Conservation (phyloP, 2,113 vertebrate genomes). For the Sprattus sprattus region DNA sequence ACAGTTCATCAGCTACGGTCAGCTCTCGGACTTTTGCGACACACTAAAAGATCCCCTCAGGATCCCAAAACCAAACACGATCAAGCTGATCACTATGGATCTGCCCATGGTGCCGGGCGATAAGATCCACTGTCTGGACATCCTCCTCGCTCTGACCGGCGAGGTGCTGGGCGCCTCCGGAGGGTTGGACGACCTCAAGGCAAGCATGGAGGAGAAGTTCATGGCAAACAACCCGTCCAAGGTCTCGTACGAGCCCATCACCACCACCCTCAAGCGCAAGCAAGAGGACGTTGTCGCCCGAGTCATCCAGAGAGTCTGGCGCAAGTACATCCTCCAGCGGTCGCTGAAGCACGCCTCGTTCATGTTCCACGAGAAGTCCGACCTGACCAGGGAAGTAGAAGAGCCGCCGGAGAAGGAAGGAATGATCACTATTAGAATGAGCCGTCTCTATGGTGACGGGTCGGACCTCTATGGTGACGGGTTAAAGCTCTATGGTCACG, state of each 20-base stretch:
- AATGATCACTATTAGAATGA: slow-evolving; percentile 71
- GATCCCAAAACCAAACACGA: slow-evolving; percentile 89
- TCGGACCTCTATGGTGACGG: too few relatives aligned
- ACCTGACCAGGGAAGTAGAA: slow-evolving; percentile 24
- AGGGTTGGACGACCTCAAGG: slow-evolving; percentile 89
- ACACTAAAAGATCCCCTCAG: slow-evolving; percentile 85
- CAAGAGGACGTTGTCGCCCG: slow-evolving; percentile 87
- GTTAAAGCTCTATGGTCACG: slow-evolving; percentile 68
- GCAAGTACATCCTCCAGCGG: slow-evolving; percentile 78
- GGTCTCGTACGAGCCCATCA: slow-evolving; percentile 91
- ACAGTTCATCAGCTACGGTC: slow-evolving; percentile 82
- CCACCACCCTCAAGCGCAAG: slow-evolving; percentile 87
- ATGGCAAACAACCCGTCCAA: slow-evolving; percentile 92
- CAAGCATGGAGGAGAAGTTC: slow-evolving; percentile 95
- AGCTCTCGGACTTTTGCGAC: slow-evolving; percentile 88
- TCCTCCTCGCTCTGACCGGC: slow-evolving; percentile 89
- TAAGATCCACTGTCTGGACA: slow-evolving; percentile 93
- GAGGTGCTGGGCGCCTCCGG: slow-evolving; percentile 90
- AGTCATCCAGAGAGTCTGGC: slow-evolving; percentile 88
- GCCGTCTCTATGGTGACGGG: too few relatives aligned
- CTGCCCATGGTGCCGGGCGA: slow-evolving; percentile 93
- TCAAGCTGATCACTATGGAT: slow-evolving; percentile 87
- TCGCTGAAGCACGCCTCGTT: slow-evolving; percentile 80
- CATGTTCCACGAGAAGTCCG: slow-evolving; percentile 70
- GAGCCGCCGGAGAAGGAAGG: slow-evolving; percentile 74